A percentile compares a stretch with the other conserved stretches of the same genome.
These are phyloP conservation scores for Garrulus glandarius DNA, from an alignment of 2,797 vertebrate genomes.

Conservation along the genomic window DNA sequence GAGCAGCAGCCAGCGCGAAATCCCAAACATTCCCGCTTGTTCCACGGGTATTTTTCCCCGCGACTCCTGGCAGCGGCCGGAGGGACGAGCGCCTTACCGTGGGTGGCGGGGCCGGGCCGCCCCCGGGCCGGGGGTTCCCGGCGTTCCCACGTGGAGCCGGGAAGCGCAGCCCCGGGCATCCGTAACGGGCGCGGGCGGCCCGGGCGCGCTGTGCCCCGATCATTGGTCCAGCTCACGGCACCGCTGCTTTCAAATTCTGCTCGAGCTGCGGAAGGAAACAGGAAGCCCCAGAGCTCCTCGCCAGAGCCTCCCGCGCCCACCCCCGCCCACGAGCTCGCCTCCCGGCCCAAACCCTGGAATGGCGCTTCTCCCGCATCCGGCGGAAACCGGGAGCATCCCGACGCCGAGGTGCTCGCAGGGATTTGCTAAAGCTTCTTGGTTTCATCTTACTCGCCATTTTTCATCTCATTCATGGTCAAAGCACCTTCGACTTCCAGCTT, in stretches of 20 bases:
- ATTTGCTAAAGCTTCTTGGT: fast-evolving
- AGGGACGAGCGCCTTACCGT: slow-evolving; percentile 17
- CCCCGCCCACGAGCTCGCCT: not conserved
- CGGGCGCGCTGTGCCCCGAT: not conserved
- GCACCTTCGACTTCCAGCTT: not conserved
- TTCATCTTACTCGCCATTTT: fast-evolving
- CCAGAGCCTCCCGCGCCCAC: not conserved
- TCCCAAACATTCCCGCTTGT: not conserved
- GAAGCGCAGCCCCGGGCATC: not conserved
- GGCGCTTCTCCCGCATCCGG: not conserved
- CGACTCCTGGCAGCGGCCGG: not conserved
- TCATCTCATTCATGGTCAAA: fast-evolving
- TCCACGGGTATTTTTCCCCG: fast-evolving
- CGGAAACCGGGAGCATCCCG: not conserved
- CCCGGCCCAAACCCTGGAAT: not conserved
- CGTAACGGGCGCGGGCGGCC: slow-evolving; percentile 61
- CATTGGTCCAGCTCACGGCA: slow-evolving; percentile 55
- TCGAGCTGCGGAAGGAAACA: slow-evolving; percentile 80
- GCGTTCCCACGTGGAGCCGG: not conserved
- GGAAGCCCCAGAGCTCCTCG: slow-evolving; percentile 74
- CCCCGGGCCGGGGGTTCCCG: not conserved
- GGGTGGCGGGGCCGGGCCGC: not conserved
- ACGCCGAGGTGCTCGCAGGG: fast-evolving
- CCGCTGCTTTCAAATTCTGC: slow-evolving; percentile 75
- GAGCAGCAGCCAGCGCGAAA: not conserved